These are phyloP conservation scores for Triplophysa bombifrons DNA, from an alignment of 2,797 vertebrate species.

Conservation along the genomic window DNA sequence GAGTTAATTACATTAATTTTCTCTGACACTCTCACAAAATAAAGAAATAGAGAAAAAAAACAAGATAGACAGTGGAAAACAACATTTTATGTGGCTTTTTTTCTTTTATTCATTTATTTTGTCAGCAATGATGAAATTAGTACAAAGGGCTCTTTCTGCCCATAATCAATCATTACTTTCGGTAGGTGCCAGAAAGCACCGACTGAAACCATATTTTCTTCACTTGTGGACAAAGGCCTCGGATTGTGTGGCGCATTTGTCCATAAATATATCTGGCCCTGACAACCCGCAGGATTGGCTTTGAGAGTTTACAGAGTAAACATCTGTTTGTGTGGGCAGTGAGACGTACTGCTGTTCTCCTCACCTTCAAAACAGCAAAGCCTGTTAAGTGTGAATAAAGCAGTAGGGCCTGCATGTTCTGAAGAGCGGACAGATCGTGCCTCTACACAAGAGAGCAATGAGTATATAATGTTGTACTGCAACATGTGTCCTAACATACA, in stretches of 20 bases:
- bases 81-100: constrained; percentile 43
- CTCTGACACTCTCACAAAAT: constrained; percentile 72
- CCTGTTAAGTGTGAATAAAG: constrained; percentile 38
- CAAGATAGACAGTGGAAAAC: constrained; percentile 63
- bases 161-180: constrained; percentile 82
- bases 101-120: constrained; percentile 59
- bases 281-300: constrained; percentile 70
- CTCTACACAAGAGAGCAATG: background rate
- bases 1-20: constrained; percentile 79
- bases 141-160: constrained; percentile 76
- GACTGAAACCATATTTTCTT: constrained; percentile 76
- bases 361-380: constrained; percentile 55
- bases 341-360: constrained; percentile 52
- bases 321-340: constrained; percentile 63
- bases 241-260: constrained; percentile 76
- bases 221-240: constrained; percentile 76
- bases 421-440: background rate
- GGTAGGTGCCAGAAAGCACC: constrained; percentile 69
- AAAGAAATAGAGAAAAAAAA: constrained; percentile 51
- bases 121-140: constrained; percentile 76
- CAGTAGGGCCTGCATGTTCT: constrained; percentile 1
- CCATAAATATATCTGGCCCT: constrained; percentile 78
- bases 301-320: constrained; percentile 66
- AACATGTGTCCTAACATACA: background rate
- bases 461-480: background rate